Conservation (phyloP, 1,140 invertebrate species). For the Aphaenogaster floridana region DNA sequence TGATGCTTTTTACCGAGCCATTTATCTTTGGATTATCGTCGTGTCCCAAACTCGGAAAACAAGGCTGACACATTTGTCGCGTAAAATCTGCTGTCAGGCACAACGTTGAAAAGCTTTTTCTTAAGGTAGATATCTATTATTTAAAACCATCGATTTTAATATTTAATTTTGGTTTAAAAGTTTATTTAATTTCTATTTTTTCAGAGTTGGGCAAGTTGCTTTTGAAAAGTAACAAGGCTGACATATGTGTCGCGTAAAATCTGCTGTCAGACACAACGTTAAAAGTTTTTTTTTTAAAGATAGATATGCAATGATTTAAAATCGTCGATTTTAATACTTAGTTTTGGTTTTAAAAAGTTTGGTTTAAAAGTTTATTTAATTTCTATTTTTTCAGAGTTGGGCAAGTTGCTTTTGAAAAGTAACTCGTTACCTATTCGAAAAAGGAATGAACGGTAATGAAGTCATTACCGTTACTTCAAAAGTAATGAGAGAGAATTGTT, state of each 20-base stretch:
- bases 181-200: not conserved
- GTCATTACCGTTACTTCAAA: too few relatives aligned
- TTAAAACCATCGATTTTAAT: not conserved
- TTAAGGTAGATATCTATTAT: not conserved
- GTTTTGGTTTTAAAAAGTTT: not conserved
- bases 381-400: not conserved
- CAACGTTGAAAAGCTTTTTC: not conserved
- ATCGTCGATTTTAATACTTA: not conserved
- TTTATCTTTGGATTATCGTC: conserved; percentile 22
- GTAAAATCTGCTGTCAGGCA: not conserved
- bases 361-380: not conserved
- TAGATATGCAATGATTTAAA: not conserved
- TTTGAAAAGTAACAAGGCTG: not conserved
- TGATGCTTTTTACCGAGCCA: not conserved
- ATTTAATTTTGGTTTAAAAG: not conserved
- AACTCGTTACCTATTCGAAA: too few relatives aligned
- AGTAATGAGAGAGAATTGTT: too few relatives aligned
- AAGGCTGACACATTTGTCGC: not conserved
- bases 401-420: too few relatives aligned
- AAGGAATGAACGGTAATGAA: too few relatives aligned
- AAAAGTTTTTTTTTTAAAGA: not conserved
- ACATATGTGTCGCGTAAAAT: not conserved
- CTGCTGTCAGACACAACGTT: not conserved
- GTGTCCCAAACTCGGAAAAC: not conserved
- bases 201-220: too few relatives aligned